phyloP scores from a whole-genome alignment of 2,888 invertebrate genomes.

The Tetragnatha montana region DNA sequence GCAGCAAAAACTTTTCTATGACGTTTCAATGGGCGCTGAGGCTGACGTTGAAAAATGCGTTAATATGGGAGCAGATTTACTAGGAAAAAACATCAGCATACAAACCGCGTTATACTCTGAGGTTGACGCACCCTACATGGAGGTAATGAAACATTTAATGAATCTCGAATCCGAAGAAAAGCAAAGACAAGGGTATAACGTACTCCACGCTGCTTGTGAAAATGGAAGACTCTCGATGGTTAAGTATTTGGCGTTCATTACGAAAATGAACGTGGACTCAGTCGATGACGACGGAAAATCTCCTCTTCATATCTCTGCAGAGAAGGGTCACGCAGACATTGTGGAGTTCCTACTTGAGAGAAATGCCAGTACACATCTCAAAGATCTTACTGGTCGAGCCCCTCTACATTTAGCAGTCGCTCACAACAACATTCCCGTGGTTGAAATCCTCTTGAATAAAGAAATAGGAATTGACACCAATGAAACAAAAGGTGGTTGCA shows the following conservation, averaged over 20 bases:
- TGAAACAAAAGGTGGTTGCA: not conserved
- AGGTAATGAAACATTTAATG: too few species aligned
- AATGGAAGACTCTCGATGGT: not conserved
- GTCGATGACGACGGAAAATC: not conserved
- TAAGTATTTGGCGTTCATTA: not conserved
- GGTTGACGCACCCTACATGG: too few species aligned
- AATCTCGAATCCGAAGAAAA: not conserved
- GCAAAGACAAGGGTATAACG: not conserved
- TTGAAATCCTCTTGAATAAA: not conserved
- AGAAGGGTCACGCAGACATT: not conserved
- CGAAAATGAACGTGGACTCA: not conserved
- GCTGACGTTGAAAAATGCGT: not conserved
- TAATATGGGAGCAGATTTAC: not conserved
- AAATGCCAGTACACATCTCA: not conserved
- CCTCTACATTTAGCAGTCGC: not conserved
- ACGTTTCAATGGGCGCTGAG: too few species aligned
- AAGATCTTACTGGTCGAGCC: not conserved
- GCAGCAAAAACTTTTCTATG: not conserved
- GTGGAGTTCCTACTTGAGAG: not conserved
- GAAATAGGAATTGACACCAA: not conserved
- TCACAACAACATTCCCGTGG: not conserved
- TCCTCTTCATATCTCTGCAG: slow-evolving; percentile 19
- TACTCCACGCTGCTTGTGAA: not conserved
- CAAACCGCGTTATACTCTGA: too few species aligned
- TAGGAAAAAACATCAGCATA: too few species aligned